Evolutionary conservation across 2,797 vertebrate genomes (phyloP).

Genomic region (Microctenopoma lineatum): DNA sequence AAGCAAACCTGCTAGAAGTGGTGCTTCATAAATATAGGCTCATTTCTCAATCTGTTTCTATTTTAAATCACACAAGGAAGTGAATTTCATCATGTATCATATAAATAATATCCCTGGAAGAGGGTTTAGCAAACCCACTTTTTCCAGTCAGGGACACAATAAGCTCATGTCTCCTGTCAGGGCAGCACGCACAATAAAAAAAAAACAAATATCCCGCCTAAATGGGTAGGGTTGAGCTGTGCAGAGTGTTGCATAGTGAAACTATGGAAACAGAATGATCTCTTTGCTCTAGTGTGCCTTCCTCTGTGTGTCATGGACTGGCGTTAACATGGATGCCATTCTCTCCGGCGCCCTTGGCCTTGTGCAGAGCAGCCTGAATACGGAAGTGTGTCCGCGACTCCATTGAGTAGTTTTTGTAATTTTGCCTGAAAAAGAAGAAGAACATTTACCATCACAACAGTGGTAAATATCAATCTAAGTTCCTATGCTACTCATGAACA

Average conservation of each 20-base stretch:
- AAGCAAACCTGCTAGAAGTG: slow-evolving; percentile 41
- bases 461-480: neutral
- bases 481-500: slow-evolving; percentile 1
- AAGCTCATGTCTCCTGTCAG: slow-evolving; percentile 19
- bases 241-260: slow-evolving; percentile 53
- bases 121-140: slow-evolving; percentile 18
- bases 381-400: slow-evolving; percentile 98
- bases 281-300: slow-evolving; percentile 57
- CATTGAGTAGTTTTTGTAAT: slow-evolving; percentile 99
- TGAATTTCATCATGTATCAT: slow-evolving; percentile 26
- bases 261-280: slow-evolving; percentile 38
- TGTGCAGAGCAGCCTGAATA: slow-evolving; percentile 95
- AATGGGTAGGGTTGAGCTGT: slow-evolving; percentile 23
- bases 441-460: slow-evolving; percentile 14
- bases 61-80: slow-evolving; percentile 39
- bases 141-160: slow-evolving; percentile 31
- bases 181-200: slow-evolving; percentile 30
- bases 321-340: slow-evolving; percentile 84
- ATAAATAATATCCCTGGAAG: slow-evolving; percentile 37
- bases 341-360: slow-evolving; percentile 86
- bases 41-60: slow-evolving; percentile 43
- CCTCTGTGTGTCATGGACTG: slow-evolving; percentile 73
- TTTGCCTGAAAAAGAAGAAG: slow-evolving; percentile 86
- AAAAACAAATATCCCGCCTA: slow-evolving; percentile 25
- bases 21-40: slow-evolving; percentile 56